Conservation (phyloP, 2,888 invertebrate species). For the Macrosiphum euphorbiae region DNA sequence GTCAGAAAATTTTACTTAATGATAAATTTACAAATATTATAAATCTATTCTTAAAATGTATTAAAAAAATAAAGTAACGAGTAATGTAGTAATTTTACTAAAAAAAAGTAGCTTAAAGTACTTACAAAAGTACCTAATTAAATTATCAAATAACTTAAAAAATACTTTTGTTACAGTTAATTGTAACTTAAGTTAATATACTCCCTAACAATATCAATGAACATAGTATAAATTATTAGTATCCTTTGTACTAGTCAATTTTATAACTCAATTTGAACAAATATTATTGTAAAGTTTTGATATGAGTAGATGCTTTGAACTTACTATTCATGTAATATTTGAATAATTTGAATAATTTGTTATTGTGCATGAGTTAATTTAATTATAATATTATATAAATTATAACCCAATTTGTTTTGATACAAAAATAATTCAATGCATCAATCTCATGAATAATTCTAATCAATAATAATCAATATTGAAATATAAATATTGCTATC, state of each 20-base stretch:
- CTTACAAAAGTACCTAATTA: too few species aligned
- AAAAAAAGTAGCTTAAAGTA: too few species aligned
- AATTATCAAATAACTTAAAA: too few species aligned
- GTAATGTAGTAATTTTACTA: too few species aligned
- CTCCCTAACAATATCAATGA: not conserved
- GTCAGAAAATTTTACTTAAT: too few species aligned
- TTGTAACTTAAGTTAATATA: too few species aligned
- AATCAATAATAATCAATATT: not conserved
- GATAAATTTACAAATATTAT: too few species aligned
- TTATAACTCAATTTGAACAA: not conserved
- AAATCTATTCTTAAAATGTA: too few species aligned
- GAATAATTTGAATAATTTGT: too few species aligned
- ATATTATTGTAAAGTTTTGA: not conserved
- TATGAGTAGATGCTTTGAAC: not conserved
- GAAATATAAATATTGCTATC: not conserved
- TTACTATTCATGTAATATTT: not conserved
- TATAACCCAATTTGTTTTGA: not conserved
- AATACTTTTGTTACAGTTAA: too few species aligned
- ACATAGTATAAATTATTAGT: not conserved
- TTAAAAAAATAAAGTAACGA: too few species aligned
- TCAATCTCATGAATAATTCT: not conserved
- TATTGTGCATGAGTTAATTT: too few species aligned
- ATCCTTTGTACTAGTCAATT: not conserved
- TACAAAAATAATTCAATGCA: not conserved
- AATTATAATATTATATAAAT: not conserved